Conservation (phyloP, 2,888 invertebrate genomes). For the Pollenia labialis region DNA sequence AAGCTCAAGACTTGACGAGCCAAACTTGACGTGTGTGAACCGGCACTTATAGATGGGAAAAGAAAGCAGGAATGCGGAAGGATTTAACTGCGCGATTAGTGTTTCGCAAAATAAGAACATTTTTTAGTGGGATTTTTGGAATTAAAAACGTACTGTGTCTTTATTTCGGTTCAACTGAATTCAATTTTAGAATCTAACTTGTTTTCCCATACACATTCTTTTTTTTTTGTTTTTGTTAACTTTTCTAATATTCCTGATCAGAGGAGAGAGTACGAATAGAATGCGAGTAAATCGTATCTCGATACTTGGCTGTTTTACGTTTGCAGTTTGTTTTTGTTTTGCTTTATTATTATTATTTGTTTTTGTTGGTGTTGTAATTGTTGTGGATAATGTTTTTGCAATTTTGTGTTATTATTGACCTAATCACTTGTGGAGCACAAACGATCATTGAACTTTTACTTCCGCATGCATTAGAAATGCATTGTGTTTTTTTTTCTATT, state of each 20-base stretch:
- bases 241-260: constrained; percentile 63
- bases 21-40: no score
- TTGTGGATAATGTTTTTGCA: constrained; percentile 76
- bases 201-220: constrained; percentile 29
- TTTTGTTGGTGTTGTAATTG: constrained; percentile 64
- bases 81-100: no score
- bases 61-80: no score
- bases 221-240: constrained; percentile 56
- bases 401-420: constrained; percentile 83
- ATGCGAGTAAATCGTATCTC: constrained; percentile 56
- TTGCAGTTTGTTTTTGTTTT: constrained; percentile 54
- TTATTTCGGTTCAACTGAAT: constrained; percentile 5
- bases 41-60: no score
- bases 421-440: constrained; percentile 84
- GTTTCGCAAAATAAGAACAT: no score
- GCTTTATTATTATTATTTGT: constrained; percentile 40
- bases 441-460: constrained; percentile 84
- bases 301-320: constrained; percentile 58
- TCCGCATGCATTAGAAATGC: constrained; percentile 81
- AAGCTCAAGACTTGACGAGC: no score
- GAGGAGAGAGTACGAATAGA: constrained; percentile 43
- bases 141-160: not conserved
- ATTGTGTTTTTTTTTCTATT: constrained; percentile 48
- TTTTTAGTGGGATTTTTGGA: no score
- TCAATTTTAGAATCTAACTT: not conserved